These are phyloP conservation scores for Leptinotarsa rubiginosa DNA, from an alignment of 2,888 invertebrate species.

Conservation along the genomic window DNA sequence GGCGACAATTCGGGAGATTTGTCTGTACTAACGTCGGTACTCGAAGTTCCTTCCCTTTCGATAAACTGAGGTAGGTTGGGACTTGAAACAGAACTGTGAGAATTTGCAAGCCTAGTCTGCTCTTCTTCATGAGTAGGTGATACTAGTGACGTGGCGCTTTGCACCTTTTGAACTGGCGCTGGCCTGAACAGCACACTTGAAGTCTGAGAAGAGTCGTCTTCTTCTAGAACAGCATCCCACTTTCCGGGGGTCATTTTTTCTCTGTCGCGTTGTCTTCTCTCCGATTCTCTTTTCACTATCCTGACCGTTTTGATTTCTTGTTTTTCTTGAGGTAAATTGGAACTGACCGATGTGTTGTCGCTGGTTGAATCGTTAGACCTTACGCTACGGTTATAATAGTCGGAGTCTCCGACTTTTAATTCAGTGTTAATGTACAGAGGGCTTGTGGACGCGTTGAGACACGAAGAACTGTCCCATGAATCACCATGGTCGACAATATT, in stretches of 20 bases:
- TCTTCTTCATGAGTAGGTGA: slow-evolving; percentile 52
- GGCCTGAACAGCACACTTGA: slow-evolving; percentile 58
- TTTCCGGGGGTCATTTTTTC: slow-evolving; percentile 71
- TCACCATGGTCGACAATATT: slow-evolving; percentile 79
- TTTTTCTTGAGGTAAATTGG: slow-evolving; percentile 75
- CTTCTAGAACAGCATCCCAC: slow-evolving; percentile 65
- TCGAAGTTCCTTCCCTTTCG: slow-evolving; percentile 48
- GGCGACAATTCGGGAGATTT: slow-evolving; percentile 77
- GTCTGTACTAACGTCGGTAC: slow-evolving; percentile 54
- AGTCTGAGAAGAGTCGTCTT: slow-evolving; percentile 61
- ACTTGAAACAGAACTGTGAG: slow-evolving; percentile 52
- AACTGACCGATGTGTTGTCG: slow-evolving; percentile 57
- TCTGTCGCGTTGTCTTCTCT: slow-evolving; percentile 84
- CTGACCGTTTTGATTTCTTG: slow-evolving; percentile 93
- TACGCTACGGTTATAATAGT: slow-evolving; percentile 73
- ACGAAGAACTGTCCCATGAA: slow-evolving; percentile 63
- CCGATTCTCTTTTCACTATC: slow-evolving; percentile 92
- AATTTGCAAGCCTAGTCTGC: slow-evolving; percentile 33
- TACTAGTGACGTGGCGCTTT: slow-evolving; percentile 31
- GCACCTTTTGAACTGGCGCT: slow-evolving; percentile 47
- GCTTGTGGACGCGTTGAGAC: slow-evolving; percentile 63
- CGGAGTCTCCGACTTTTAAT: slow-evolving; percentile 54
- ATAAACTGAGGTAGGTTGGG: slow-evolving; percentile 56
- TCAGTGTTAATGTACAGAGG: slow-evolving; percentile 81
- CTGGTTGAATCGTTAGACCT: slow-evolving; percentile 64